Base-by-base conservation (phyloP, 2,888 invertebrate species). In the Oeneis ivallda region DNA sequence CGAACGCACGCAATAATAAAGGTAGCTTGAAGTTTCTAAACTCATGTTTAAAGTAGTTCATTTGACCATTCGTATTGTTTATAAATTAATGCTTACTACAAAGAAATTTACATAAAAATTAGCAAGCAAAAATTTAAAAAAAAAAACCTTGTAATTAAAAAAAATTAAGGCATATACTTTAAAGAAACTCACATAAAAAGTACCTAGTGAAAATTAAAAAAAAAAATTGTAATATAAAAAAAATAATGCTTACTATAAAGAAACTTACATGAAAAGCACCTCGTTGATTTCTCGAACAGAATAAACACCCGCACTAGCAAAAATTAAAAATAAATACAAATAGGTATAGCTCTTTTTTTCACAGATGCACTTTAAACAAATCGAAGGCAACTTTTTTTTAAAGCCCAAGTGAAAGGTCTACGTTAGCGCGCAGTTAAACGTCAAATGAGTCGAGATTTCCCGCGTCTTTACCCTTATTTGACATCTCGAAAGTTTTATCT, bases 401-500 rank as follows among this genome's bases (percentile, higher is more conserved):
- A 71, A 65, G 62, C 59, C 64, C 62, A 67, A 70, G 47, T 56
- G 53, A 65, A 67, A 66, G 62, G 71, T 64, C 73, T 71, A 66
- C 63, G 64, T 71, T 65, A 62, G 66, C 62, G 71, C 74, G 74
- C 58, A 45, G 60, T 63, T 72, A 56, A 68, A 69, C 71, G 69
- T 67, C 69, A 73, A 79, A 72, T 80, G 79, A 75, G 76, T 77
- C 63, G 65, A 58, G 62, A 69, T 76, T 79, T 78, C 75, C 73
- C 80, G 79, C 78, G 73, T 70, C 67, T 75, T 76, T 66, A 71
- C 73, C 75, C 81, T 79, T 79, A 79, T 79, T 76, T 76, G 77
- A 73, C 75, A 75, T 72, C 69, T 76, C 68, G 72, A 71, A 72
- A 71, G 73, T 72, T 66, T 50, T 64, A 59, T 64, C 52, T 64